Percentiles rank a stretch among this genome's conserved stretches.
These are phyloP conservation scores for Sebastes vulpes DNA, from an alignment of 2,797 vertebrate species.

Conservation along the genomic window DNA sequence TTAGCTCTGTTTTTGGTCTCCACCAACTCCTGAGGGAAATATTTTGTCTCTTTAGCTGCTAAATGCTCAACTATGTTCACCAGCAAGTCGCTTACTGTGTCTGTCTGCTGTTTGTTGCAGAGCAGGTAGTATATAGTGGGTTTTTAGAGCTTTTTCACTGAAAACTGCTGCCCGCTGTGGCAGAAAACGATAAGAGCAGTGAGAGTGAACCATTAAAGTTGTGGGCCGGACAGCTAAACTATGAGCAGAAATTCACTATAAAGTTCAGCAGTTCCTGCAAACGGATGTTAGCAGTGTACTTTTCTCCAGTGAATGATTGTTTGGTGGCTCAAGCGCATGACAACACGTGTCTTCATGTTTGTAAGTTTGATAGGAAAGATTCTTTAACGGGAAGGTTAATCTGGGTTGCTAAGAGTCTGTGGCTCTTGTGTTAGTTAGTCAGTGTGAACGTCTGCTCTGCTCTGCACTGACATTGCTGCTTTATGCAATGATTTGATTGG, in stretches of 20 bases:
- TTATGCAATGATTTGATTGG: no score
- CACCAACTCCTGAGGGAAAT: no score
- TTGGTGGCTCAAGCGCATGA: background rate
- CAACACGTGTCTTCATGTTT: background rate
- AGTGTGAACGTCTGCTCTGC: no score
- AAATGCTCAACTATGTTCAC: no score
- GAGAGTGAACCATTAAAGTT: background rate
- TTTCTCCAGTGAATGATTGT: background rate
- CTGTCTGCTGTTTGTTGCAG: no score
- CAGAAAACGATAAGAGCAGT: background rate
- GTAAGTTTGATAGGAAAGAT: background rate
- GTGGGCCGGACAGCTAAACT: background rate
- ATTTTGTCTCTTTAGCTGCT: no score
- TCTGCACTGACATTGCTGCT: no score
- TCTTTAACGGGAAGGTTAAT: background rate
- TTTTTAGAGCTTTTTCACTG: background rate
- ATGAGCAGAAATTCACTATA: background rate
- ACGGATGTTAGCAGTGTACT: background rate
- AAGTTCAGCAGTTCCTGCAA: background rate
- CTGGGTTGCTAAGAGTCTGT: no score
- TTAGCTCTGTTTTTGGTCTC: no score
- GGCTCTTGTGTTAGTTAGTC: no score
- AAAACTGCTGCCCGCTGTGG: background rate
- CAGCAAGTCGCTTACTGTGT: no score
- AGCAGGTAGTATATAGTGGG: fast-evolving